Evolutionary conservation across 2,888 invertebrate species (phyloP).

Genomic region (Liposcelis brunnea): DNA sequence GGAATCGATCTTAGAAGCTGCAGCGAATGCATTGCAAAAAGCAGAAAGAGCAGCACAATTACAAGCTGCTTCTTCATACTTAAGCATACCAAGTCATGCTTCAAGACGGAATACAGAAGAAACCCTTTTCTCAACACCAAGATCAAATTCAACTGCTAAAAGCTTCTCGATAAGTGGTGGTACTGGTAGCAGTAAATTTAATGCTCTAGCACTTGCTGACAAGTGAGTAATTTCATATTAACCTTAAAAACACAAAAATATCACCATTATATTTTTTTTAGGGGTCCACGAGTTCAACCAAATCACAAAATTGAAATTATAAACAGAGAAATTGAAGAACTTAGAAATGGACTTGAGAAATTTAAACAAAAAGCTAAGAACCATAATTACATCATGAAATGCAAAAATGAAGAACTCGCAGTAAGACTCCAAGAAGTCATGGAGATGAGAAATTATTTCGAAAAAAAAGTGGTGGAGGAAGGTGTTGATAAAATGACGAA

Average conservation of each 20-base stretch:
- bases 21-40: slow-evolving; percentile 2
- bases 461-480: neutral
- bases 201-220: neutral
- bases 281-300: slow-evolving; percentile 4
- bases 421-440: neutral
- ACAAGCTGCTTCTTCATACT: no score
- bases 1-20: slow-evolving; percentile 3
- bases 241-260: neutral
- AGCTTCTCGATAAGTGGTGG: neutral
- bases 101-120: no score
- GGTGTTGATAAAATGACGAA: neutral
- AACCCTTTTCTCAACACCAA: no score
- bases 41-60: slow-evolving; percentile 1
- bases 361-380: neutral
- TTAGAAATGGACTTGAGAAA: neutral
- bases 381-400: neutral
- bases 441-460: neutral
- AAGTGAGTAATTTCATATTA: neutral
- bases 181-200: neutral
- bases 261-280: no score
- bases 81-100: no score
- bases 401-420: neutral
- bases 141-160: no score
- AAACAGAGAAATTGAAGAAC: neutral
- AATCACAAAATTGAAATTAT: slow-evolving; percentile 4